Conservation (phyloP, 1,140 invertebrate genomes). For the Drosophila orosa region DNA sequence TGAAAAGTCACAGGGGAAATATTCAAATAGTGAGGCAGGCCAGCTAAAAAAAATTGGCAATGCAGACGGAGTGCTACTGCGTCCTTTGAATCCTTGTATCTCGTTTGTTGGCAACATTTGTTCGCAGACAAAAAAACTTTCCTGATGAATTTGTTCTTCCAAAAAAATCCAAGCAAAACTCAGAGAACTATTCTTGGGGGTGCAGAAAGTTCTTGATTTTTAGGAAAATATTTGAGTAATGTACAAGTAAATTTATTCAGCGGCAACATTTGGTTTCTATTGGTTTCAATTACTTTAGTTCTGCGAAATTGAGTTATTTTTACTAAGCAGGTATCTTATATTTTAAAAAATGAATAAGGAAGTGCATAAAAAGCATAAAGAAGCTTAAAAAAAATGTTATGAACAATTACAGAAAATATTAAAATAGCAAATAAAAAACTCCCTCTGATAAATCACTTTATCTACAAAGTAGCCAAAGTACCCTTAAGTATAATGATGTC, state of each 20-base stretch:
- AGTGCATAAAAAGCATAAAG: accelerated
- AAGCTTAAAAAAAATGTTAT: neutral
- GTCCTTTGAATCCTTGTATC: constrained; percentile 12
- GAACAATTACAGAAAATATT: neutral
- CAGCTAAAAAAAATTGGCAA: constrained; percentile 55
- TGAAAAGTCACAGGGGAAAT: constrained; percentile 57
- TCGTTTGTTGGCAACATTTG: constrained; percentile 53
- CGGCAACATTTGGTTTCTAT: constrained; percentile 2
- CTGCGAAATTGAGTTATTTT: neutral
- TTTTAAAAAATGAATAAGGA: neutral
- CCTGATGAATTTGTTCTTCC: neutral
- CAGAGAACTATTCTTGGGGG: constrained; percentile 1
- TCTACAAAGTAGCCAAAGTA: constrained; percentile 42
- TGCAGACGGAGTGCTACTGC: neutral
- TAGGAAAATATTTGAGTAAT: neutral
- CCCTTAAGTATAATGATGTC: constrained; percentile 48
- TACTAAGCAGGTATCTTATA: neutral
- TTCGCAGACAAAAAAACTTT: constrained; percentile 33
- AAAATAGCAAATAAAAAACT: neutral
- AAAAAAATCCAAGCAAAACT: neutral
- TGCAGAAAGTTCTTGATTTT: neutral
- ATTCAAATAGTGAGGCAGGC: constrained; percentile 39
- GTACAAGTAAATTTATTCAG: neutral
- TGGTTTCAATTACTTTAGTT: neutral
- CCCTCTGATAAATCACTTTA: neutral